Percentiles rank a stretch among this genome's conserved stretches.
Conservation (phyloP, 2,113 vertebrate species). For the Hyperoodon ampullatus region DNA sequence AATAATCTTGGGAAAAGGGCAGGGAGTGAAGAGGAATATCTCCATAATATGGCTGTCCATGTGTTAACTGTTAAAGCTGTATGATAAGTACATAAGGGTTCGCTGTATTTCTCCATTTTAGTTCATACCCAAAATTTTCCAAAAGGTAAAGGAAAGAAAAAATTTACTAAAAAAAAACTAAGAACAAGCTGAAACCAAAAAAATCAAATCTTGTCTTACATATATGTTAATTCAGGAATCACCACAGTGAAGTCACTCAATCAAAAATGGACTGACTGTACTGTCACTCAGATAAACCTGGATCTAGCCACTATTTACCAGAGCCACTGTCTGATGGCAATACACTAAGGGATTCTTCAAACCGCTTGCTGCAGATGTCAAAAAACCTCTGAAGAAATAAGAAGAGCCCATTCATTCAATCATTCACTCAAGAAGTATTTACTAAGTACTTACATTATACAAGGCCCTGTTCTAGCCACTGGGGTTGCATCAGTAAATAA, state of each 20-base stretch:
- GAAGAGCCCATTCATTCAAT: neutral
- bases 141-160: slow-evolving; percentile 5
- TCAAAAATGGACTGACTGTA: neutral
- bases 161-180: neutral
- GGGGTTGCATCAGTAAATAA: slow-evolving; percentile 1
- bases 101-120: slow-evolving; percentile 3
- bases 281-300: neutral
- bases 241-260: neutral
- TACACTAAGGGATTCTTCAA: neutral
- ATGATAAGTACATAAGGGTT: neutral
- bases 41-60: neutral
- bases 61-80: neutral
- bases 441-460: neutral
- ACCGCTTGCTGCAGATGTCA: neutral
- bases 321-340: neutral
- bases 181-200: neutral
- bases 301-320: neutral
- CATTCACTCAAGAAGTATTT: slow-evolving; percentile 9
- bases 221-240: slow-evolving; percentile 10
- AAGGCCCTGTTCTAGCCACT: neutral
- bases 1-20: neutral
- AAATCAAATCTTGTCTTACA: neutral
- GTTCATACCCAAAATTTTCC: slow-evolving; percentile 3
- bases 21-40: neutral
- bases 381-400: slow-evolving; percentile 12